phyloP scores from a whole-genome alignment of 2,888 invertebrate genomes.

The Meiosimyza decipiens region DNA sequence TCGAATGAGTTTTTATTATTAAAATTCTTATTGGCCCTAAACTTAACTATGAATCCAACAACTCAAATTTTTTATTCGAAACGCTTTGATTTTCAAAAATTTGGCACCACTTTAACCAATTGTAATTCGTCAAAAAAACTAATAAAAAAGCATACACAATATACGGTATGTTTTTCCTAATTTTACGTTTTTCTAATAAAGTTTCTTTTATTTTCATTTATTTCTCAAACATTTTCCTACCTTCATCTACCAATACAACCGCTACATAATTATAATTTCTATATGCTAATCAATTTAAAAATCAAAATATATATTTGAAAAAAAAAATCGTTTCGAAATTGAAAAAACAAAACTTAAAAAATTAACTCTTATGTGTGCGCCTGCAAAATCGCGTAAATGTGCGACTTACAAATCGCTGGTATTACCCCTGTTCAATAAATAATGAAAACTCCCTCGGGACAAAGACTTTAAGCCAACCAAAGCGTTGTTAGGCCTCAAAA shows the following conservation, averaged over 20 bases:
- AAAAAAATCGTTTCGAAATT: neutral
- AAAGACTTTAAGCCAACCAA: constrained; percentile 59
- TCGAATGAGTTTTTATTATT: too few relatives aligned
- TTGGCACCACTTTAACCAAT: constrained; percentile 3
- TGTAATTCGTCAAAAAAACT: constrained; percentile 1
- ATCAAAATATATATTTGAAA: neutral
- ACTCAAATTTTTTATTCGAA: neutral
- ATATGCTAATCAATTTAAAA: neutral
- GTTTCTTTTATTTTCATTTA: constrained; percentile 31
- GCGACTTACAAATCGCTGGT: neutral
- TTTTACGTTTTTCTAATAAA: constrained; percentile 14
- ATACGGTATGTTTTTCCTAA: neutral
- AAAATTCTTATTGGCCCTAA: too few relatives aligned
- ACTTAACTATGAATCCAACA: too few relatives aligned
- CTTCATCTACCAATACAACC: constrained; percentile 2
- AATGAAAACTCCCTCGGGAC: constrained; percentile 14
- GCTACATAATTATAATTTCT: neutral
- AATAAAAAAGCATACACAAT: constrained; percentile 8
- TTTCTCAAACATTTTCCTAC: constrained; percentile 12
- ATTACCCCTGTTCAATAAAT: constrained; percentile 6
- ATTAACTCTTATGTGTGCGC: neutral
- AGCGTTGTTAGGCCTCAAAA: constrained; percentile 46
- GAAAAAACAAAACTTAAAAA: constrained; percentile 11
- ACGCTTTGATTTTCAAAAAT: constrained; percentile 11
- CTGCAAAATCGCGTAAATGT: neutral